Base-by-base conservation (phyloP, 2,888 invertebrate species). In the Idaea aversata region DNA sequence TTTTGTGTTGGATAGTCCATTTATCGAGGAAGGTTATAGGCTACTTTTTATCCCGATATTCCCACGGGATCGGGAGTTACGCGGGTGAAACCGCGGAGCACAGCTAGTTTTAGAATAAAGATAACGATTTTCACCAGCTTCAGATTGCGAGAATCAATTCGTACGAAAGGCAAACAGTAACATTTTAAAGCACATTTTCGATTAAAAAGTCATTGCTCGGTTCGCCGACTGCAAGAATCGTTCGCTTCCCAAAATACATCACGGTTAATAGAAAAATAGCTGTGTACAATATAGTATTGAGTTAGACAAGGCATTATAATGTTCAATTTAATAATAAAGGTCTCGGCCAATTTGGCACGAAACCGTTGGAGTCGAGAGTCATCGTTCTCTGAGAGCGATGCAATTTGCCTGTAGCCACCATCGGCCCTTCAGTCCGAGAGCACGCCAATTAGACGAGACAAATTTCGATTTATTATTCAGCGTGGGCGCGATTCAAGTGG, bases 401-500 rank as follows among this genome's bases (percentile, higher is more conserved):
- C 88, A 90, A 88, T 89, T 90, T 86, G 83, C 84, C 77, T 85
- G 86, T 87, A 85, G 82, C 79, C 73, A 77, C 75, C 72, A 69
- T 63, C 75, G 81, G 78, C 77, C 78, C 85, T 85, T 75, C 75
- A 81, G 70, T 77, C 78, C 72, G 72, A 86, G 85, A 84, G 88
- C 82, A 77, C 82, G 82, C 90, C 90, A 90, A 91, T 90, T 91
- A 91, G 85, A 80, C 76, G 84, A 83, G 84, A 85, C 84, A 84
- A 86, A 87, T 86, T 85, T 81, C 80, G 80, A 85, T 88, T 90
- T 87, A 85, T 84, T 85, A 87, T 85, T 85, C 85, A 82, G 79
- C 76, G 82, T 83, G 79, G 81, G 81, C 76, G 77, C 79, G 70
- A 79, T 81, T 80, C 82, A 82, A 84, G 83, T 84, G 81, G 82